These are phyloP conservation scores for Caenorhabditis briggsae DNA, from an alignment of 1,140 invertebrate genomes.

Conservation along the genomic window DNA sequence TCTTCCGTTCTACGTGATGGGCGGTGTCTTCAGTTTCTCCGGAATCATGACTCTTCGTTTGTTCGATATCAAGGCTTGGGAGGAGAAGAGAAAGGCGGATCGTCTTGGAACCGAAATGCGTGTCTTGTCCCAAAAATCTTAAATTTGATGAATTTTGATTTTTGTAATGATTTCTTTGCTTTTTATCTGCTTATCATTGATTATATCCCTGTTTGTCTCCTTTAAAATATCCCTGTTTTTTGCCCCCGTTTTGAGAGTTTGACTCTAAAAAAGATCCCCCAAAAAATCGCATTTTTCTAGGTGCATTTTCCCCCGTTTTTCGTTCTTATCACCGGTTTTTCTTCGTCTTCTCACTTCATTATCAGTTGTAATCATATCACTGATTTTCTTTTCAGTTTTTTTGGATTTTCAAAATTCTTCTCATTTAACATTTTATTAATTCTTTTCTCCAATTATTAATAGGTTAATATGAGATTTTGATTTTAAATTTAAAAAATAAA, in stretches of 20 bases:
- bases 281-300: background rate
- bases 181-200: background rate
- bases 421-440: too few species aligned
- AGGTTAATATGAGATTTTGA: too few species aligned
- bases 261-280: background rate
- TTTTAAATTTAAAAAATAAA: too few species aligned
- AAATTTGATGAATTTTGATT: background rate
- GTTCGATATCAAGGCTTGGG: slow-evolving; percentile 85
- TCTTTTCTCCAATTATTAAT: too few species aligned
- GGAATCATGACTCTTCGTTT: slow-evolving; percentile 88
- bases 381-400: too few species aligned
- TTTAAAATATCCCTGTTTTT: background rate
- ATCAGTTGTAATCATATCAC: background rate
- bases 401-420: too few species aligned
- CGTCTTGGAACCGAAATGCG: slow-evolving; percentile 15
- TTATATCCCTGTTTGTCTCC: background rate
- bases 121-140: background rate
- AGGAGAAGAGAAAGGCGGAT: slow-evolving; percentile 77
- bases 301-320: slow-evolving; percentile 3
- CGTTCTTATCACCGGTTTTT: background rate
- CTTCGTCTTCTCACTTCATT: background rate
- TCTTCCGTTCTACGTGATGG: slow-evolving; percentile 92
- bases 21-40: slow-evolving; percentile 87
- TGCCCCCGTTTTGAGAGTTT: background rate
- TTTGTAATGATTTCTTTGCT: background rate